Evolutionary conservation across 2,113 vertebrate species (phyloP), one percentile per base, ranked within the genome.

Genomic region (Melanocharis versteri): DNA sequence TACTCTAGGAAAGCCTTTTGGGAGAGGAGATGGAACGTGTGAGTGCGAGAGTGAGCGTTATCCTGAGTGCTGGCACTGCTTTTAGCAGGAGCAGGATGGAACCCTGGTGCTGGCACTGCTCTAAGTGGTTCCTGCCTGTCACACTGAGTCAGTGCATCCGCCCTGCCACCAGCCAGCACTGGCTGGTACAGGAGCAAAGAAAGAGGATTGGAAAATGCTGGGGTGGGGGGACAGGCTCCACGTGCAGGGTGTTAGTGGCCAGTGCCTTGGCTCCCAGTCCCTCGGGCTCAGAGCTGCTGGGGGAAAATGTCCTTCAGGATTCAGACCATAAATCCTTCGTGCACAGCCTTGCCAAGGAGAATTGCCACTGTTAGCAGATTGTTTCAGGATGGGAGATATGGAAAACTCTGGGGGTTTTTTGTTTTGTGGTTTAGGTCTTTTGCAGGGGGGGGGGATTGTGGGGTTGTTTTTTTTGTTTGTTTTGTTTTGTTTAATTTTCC

Each of bases 41-140:
- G 79, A 68, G n/a, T 26, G 24, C 1, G 5, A 40, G 33, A 0
- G 3, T 0, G 2, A 54, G 54, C 0, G 0, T 51, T 58, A 27
- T 35, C 61, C 56, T 33, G 42, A 37, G 77, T 0, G 0, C 69
- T 65, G 66, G 61, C 20, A 15, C 80, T 15, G 72, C 64, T 69
- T 78, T 40, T 3, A 73, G 47, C 51, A 42, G 90, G 66, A 85
- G 79, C 58, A 75, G 79, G 89, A 54, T 44, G 0, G 2, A 72
- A 19, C 51, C 39, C 44, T 37, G 54, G 27, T 90, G 76, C 76
- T 88, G 33, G 22, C 72, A 70, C 64, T 58, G 71, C 72, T 78
- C 85, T 26, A 1, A 42, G 73, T 44, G 57, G 65, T 15, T 94
- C 73, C 85, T 58, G 85, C 47, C 68, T 79, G 82, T 78, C 84